Base-by-base conservation (phyloP, 2,888 invertebrate genomes). In the Hecatera dysodea region DNA sequence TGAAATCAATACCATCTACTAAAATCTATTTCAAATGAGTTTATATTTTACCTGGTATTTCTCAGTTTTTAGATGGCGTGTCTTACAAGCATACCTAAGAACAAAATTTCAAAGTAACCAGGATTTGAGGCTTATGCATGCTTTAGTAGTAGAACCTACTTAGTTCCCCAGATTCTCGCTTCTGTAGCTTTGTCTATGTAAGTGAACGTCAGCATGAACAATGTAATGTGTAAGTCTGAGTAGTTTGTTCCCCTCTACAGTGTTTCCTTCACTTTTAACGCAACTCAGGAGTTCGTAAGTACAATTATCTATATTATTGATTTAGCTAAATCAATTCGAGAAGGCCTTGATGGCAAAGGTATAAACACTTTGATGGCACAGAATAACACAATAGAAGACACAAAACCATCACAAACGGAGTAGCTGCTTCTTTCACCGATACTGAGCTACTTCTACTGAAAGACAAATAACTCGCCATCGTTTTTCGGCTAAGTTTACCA, bases 241-340 rank as follows among this genome's bases (percentile, higher is more conserved):
- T 89, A 88, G 86, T 74, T 66, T 70, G 69, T 69, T 72, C 64
- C 74, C 79, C 82, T 75, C 73, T 85, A 86, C 70, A 81, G 72
- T 72, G 0, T 83, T 70, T 84, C 84, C 82, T 89, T 89, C 80
- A 87, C 81, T 88, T 88, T 90, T 85, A 87, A 87, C 80, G 90
- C 90, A 82, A 84, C 90, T 83, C 89, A 90, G 90, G 90, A 90
- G 68, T 89, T 82, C 84, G 90, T 90, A 88, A 90, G 90, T 90
- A 89, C 81, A 83, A 84, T 71, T 82, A 67, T 68, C 36, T 78
- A 55, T 59, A 53, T 77, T 71, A 81, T 80, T 70, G 19, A 48
- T 55, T 42, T 15, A 50, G 44, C 2, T 15, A 19, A 63, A 17
- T 61, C 8, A 57, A 39, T n/a, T 69, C 36, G 19, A 39, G 6